These are phyloP conservation scores for Sebastes matsubarae DNA, from an alignment of 2,797 vertebrate genomes.

Conservation along the genomic window DNA sequence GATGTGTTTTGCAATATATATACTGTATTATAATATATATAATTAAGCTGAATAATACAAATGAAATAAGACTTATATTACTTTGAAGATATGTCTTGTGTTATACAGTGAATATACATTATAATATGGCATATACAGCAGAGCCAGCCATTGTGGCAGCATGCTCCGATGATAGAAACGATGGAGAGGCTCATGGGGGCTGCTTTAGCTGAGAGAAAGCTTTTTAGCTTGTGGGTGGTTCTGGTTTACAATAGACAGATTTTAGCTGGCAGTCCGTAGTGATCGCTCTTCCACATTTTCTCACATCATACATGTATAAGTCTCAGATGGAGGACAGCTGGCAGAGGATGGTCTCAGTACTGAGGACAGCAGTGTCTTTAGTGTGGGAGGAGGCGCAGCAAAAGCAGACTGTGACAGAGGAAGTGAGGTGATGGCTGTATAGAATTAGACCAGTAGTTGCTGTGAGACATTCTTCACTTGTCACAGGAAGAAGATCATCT, in stretches of 20 bases:
- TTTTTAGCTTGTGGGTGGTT: conserved; percentile 35
- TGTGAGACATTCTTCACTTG: conserved; percentile 31
- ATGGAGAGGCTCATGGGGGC: not conserved
- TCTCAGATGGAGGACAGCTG: conserved; percentile 58
- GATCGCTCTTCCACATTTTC: conserved; percentile 3
- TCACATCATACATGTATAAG: conserved; percentile 8
- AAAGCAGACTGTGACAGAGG: conserved; percentile 39
- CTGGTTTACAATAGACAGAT: conserved; percentile 36
- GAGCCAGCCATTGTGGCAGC: not conserved
- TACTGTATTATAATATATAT: too few relatives aligned
- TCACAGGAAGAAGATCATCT: conserved; percentile 50
- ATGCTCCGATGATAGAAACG: not conserved
- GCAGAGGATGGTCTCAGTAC: conserved; percentile 30
- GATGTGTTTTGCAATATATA: not conserved
- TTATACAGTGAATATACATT: not conserved
- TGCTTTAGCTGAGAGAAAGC: not conserved
- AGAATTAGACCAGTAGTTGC: conserved; percentile 45
- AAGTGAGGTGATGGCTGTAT: conserved; percentile 41
- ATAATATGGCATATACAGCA: not conserved
- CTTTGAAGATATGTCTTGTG: not conserved
- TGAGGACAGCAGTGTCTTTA: conserved; percentile 42
- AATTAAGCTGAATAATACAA: not conserved
- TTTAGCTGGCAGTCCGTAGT: conserved; percentile 11
- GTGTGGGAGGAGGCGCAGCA: conserved; percentile 55
- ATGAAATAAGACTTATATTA: not conserved